Base-by-base conservation (phyloP, 1,140 invertebrate genomes). In the Leptinotarsa defecta region DNA sequence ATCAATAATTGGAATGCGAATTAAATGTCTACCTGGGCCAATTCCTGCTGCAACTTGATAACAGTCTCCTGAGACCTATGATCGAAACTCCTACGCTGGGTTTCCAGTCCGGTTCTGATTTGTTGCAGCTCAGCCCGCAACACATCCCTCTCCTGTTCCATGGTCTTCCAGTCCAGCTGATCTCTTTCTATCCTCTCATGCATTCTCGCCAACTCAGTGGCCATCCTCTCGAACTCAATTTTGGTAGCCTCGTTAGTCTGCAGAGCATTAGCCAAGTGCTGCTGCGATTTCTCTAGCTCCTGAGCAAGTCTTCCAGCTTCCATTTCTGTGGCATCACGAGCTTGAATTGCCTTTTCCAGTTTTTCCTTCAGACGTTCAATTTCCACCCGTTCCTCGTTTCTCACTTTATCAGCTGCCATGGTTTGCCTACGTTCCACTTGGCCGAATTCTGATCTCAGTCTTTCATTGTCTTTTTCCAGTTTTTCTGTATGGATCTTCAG, bases 231-330 rank as follows among this genome's bases (percentile, higher is more conserved):
- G 77, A 94, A 92, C 82, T 96, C 94, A 79, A 94, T 94, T 79
- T 93, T 91, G 1, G 91, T 91, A 6, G 90, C 89, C 81, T 95
- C 94, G 81, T 92, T 91, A 3, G 91, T 91, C 83, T 95, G 94
- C 81, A 94, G 91, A 81, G 94, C 92, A 62, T 95, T 95, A 19
- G 90, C 89, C 68, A 95, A 87, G 84, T 94, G 91, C 86, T 93
- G 89, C 83, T 94, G 93, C 48, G 93, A 91, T 86, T 95, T 95
- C 85, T 96, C 95, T 43, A 96, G 86, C 85, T 96, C 95, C 82
- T 96, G 94, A 13, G 92, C 93, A 65, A 96, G 86, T 69, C 94
- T 89, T 78, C 93, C 93, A 64, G 94, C 91, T 86, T 96, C 95
- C 81, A 94, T 87, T 87, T 96, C 94, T 13, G 94, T 94, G 64